A percentile compares a stretch with the other conserved stretches of the same genome.
These are phyloP conservation scores for Halocynthia roretzi DNA, from an alignment of 23 tunicate species.

Conservation along the genomic window DNA sequence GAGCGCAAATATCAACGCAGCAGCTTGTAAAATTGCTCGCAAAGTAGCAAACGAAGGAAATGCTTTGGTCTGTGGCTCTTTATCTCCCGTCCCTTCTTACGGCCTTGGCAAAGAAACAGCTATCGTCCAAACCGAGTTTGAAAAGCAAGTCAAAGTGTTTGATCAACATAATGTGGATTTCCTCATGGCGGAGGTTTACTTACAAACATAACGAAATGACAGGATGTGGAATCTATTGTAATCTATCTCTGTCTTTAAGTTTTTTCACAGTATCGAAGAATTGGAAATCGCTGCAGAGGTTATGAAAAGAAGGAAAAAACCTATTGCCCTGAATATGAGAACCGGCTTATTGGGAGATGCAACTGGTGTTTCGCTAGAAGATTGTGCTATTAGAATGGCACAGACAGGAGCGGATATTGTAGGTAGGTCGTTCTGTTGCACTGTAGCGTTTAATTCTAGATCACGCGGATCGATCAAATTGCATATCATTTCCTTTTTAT, in stretches of 20 bases:
- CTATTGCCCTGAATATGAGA: conserved; percentile 69
- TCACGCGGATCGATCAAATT: too few species aligned
- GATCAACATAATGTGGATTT: conserved; percentile 42
- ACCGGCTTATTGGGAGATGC: conserved; percentile 59
- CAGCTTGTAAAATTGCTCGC: conserved; percentile 65
- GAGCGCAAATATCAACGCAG: conserved; percentile 42
- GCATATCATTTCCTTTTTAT: too few species aligned
- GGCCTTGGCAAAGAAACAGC: conserved; percentile 4
- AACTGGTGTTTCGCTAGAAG: conserved; percentile 77
- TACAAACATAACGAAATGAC: too few species aligned
- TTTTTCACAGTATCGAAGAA: conserved; percentile 59
- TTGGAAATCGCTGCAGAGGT: conserved; percentile 68
- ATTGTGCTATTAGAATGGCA: conserved; percentile 92
- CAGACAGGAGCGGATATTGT: conserved; percentile 87
- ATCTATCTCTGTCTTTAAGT: conserved; percentile 26
- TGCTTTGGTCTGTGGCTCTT: conserved; percentile 42
- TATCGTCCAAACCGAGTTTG: conserved; percentile 30
- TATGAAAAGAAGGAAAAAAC: conserved; percentile 51
- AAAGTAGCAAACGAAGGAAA: conserved; percentile 56
- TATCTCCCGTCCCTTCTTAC: conserved; percentile 31
- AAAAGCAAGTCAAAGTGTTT: conserved; percentile 27
- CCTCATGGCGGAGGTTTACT: conserved; percentile 38
- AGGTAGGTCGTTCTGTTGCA: conserved; percentile 26
- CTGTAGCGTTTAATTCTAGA: too few species aligned
- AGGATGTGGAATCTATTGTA: too few species aligned